phyloP scores from a whole-genome alignment of 2,797 vertebrate species.

The Periophthalmus magnuspinnatus region DNA sequence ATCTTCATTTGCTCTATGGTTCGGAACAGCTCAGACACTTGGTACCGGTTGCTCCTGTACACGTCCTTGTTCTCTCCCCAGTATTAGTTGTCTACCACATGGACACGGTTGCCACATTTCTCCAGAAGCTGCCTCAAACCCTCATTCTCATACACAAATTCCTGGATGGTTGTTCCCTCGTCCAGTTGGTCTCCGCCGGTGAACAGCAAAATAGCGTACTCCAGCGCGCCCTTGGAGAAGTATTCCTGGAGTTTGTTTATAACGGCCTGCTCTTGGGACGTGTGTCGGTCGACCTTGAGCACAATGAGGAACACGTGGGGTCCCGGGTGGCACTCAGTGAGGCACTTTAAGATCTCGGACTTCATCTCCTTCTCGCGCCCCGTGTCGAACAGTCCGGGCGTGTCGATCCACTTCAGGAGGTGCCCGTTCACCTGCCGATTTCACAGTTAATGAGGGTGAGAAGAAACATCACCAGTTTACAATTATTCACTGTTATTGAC shows the following conservation, averaged over 20 bases:
- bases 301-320: slow-evolving; percentile 11
- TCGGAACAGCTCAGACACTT: neutral
- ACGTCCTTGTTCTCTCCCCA: neutral
- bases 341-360: neutral
- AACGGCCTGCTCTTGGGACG: neutral
- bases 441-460: no score
- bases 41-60: neutral
- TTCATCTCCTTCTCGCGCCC: neutral
- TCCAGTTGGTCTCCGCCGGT: slow-evolving; percentile 20
- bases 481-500: no score
- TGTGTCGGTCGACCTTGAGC: slow-evolving; percentile 1
- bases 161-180: neutral
- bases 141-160: neutral
- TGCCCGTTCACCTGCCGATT: neutral
- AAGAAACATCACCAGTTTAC: no score
- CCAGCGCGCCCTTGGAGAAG: neutral
- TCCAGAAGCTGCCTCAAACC: neutral
- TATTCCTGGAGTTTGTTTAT: neutral
- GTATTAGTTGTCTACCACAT: neutral
- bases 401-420: neutral
- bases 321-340: slow-evolving; percentile 8
- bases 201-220: slow-evolving; percentile 14
- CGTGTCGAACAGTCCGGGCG: neutral
- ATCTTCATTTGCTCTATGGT: neutral
- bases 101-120: neutral